Conservation (phyloP, 2,797 vertebrate genomes). For the Eidolon dupreanum region DNA sequence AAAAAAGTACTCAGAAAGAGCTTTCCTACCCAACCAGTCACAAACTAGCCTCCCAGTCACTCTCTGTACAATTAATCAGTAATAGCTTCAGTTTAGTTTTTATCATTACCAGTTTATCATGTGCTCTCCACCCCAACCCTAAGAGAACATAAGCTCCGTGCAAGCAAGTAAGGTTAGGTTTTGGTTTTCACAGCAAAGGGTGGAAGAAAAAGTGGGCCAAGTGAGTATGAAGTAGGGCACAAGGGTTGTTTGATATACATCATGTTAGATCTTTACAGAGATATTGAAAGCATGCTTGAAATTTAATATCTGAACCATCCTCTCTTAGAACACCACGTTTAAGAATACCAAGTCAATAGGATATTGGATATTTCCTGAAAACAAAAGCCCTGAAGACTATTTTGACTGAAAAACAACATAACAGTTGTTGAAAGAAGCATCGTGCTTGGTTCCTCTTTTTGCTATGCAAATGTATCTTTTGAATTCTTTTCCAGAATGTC, state of each 20-base stretch:
- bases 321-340: not conserved
- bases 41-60: not conserved
- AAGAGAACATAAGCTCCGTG: not conserved
- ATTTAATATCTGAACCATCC: not conserved
- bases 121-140: not conserved
- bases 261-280: not conserved
- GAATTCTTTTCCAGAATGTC: slow-evolving; percentile 13
- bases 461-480: slow-evolving; percentile 28
- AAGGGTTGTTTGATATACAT: not conserved
- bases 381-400: not conserved
- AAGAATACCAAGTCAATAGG: not conserved
- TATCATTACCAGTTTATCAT: not conserved
- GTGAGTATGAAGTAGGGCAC: not conserved
- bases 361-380: slow-evolving; percentile 23
- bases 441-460: not conserved
- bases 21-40: not conserved
- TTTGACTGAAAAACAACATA: not conserved
- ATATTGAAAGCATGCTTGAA: not conserved
- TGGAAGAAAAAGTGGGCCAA: not conserved
- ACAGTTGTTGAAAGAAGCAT: not conserved
- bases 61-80: not conserved
- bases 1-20: not conserved
- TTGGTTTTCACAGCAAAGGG: not conserved
- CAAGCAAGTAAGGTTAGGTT: not conserved
- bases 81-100: slow-evolving; percentile 3